Evolutionary conservation across 2,888 invertebrate genomes (phyloP), one percentile per base, ranked within the genome.

Genomic region (Cosmia pyralina): DNA sequence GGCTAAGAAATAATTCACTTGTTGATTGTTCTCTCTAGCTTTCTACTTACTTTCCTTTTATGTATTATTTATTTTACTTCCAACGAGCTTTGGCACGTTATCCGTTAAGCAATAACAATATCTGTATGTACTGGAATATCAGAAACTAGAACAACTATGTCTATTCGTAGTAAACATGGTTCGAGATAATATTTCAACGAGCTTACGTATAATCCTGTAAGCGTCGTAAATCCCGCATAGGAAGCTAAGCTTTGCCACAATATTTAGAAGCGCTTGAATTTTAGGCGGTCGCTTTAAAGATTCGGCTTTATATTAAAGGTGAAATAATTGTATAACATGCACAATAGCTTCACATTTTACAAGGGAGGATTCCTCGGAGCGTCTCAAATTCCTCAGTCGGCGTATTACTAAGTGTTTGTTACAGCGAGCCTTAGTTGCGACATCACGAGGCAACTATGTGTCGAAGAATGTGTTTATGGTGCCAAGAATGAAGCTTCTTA

Each of bases 391-490:
- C 95, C 93, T 88, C 69, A 85, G 87, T 89, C 88, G 90, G 90
- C 90, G 88, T 89, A 85, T 83, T 76, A 89, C 91, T 91, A 93
- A 93, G 92, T 92, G 92, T 92, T 91, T 92, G 92, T 93, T 92
- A 93, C 89, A 88, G 85, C 88, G 86, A 87, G 91, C 91, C 92
- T 92, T 93, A 93, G 93, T 93, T 92, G 93, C 91, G 93, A 94
- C 94, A 92, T 93, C 93, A 89, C 84, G 89, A 89, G 89, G 89
- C 92, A 96, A 96, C 95, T 95, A 95, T 95, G 95, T 95, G 95
- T 94, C 93, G 93, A 95, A 95, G 95, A 95, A 96, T 96, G 95
- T 94, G 94, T 95, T 95, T 95, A 95, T 93, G 93, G 93, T 93
- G 94, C 94, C 94, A 94, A 93, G 94, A 94, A 94, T 94, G 92